These are phyloP conservation scores for Indicator indicator DNA, from an alignment of 2,113 vertebrate species.

Conservation along the genomic window DNA sequence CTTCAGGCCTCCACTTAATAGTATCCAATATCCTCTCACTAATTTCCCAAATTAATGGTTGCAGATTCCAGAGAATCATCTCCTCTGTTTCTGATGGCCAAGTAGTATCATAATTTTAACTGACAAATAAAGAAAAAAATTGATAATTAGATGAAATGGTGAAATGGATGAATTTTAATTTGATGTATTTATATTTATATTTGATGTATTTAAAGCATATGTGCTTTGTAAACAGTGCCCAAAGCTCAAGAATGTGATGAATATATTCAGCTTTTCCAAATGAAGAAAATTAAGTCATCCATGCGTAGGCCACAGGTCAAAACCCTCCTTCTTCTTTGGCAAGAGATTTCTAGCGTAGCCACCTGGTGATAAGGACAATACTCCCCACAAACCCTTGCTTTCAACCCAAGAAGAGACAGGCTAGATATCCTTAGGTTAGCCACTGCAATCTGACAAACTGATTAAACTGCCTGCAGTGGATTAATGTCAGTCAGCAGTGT, in stretches of 20 bases:
- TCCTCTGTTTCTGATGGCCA: background rate
- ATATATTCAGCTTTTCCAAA: background rate
- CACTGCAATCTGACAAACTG: background rate
- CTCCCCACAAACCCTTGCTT: background rate
- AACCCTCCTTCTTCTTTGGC: background rate
- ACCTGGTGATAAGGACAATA: background rate
- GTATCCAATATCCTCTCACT: background rate
- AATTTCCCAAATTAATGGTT: background rate
- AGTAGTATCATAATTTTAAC: background rate
- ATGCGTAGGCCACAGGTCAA: background rate
- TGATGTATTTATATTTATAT: background rate
- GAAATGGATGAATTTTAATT: background rate
- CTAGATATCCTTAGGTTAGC: background rate
- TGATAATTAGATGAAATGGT: background rate
- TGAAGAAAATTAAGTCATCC: background rate
- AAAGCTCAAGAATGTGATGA: background rate
- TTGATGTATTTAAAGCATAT: background rate
- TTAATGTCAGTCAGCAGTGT: background rate
- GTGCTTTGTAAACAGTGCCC: background rate
- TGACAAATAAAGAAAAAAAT: background rate
- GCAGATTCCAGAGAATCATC: background rate
- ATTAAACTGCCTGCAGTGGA: background rate
- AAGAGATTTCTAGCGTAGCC: background rate
- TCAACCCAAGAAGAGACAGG: background rate
- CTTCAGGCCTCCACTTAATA: background rate